Evolutionary conservation across 2,797 vertebrate genomes (phyloP).

Genomic region (Mareca strepera): DNA sequence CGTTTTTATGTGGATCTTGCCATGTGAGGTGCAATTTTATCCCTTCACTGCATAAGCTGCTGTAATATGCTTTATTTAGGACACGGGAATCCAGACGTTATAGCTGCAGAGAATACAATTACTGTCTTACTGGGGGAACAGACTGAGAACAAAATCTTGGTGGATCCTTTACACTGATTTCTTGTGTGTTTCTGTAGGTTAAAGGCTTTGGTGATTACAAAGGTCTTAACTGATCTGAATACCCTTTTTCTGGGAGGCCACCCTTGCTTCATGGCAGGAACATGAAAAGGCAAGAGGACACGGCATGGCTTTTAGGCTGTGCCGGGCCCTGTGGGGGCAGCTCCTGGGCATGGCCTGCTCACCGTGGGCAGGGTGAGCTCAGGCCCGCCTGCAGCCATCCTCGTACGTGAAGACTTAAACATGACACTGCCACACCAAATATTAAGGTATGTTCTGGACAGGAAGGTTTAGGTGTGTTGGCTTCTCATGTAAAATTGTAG

Average conservation of each 20-base stretch:
- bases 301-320: too few species aligned
- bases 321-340: accelerated
- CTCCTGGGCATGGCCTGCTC: not conserved
- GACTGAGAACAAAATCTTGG: not conserved
- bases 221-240: not conserved
- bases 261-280: not conserved
- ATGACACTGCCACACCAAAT: not conserved
- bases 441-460: not conserved
- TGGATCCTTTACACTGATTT: not conserved
- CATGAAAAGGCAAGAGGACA: not conserved
- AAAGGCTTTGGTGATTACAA: not conserved
- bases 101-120: not conserved
- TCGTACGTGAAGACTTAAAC: not conserved
- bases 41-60: not conserved
- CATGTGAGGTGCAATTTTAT: not conserved
- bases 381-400: not conserved
- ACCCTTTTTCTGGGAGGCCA: not conserved
- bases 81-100: not conserved
- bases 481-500: not conserved
- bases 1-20: conserved; percentile 3
- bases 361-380: not conserved
- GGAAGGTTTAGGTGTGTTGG: not conserved
- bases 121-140: not conserved
- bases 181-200: not conserved
- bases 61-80: not conserved